Evolutionary conservation across 1,140 invertebrate genomes (phyloP).

Genomic region (Trichonephila inaurata): DNA sequence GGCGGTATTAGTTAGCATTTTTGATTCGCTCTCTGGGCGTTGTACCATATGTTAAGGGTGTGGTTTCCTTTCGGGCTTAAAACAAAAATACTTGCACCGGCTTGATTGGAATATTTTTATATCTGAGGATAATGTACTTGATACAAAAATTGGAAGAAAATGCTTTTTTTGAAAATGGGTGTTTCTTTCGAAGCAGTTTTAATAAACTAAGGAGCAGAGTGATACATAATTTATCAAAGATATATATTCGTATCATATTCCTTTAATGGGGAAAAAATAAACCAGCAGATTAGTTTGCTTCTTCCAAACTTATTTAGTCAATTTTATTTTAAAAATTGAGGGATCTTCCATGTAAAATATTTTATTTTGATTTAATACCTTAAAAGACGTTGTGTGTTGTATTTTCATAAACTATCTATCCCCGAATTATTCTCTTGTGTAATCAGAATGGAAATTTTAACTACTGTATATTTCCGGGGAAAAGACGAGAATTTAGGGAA

Average conservation of each 20-base stretch:
- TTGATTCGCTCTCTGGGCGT: constrained; percentile 64
- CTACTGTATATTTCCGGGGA: no score
- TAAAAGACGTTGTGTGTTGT: no score
- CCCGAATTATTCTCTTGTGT: no score
- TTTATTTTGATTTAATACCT: no score
- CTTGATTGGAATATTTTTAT: constrained; percentile 51
- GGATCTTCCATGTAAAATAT: no score
- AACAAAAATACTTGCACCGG: constrained; percentile 55
- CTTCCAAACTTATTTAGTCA: no score
- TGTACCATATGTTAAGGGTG: constrained; percentile 54
- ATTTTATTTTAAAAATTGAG: no score
- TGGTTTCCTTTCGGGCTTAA: constrained; percentile 63
- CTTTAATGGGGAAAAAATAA: no score
- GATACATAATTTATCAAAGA: neutral
- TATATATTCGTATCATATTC: neutral
- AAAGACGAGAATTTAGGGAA: no score
- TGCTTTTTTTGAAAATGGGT: neutral
- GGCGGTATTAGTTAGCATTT: constrained; percentile 70
- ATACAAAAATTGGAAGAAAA: constrained; percentile 9
- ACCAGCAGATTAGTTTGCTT: neutral
- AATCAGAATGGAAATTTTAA: no score
- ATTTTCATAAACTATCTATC: no score
- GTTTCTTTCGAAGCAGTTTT: neutral
- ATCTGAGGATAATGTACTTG: constrained; percentile 31
- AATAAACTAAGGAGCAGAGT: neutral